Conservation (phyloP, 2,888 invertebrate species). For the Oscheius sp. region DNA sequence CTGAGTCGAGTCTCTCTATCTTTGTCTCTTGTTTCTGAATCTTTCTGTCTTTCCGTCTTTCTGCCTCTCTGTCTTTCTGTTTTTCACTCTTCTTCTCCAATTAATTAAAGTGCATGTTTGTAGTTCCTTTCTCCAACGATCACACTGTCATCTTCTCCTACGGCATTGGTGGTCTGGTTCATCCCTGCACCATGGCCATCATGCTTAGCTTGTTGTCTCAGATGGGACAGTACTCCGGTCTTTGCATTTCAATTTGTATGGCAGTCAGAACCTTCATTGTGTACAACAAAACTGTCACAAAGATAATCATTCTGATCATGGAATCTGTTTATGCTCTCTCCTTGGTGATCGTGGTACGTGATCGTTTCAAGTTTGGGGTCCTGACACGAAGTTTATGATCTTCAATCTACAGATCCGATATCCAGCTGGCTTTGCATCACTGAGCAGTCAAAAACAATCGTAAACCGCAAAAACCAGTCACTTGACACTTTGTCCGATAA, state of each 20-base stretch:
- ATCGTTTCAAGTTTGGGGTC: too few relatives aligned
- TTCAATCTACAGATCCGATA: not conserved
- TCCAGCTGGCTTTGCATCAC: too few relatives aligned
- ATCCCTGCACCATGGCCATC: not conserved
- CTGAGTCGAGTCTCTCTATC: not conserved
- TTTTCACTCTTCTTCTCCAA: not conserved
- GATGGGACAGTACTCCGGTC: not conserved
- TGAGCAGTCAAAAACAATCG: too few relatives aligned
- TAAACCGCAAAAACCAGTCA: too few relatives aligned
- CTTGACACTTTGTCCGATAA: too few relatives aligned
- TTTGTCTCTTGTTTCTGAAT: too few relatives aligned
- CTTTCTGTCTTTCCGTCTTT: not conserved
- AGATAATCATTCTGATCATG: not conserved
- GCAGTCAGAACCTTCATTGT: not conserved
- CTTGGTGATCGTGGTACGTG: not conserved
- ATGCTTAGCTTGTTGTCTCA: not conserved
- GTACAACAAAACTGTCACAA: conserved; percentile 4
- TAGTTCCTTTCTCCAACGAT: not conserved
- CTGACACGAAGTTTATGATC: too few relatives aligned
- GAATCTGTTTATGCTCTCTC: not conserved
- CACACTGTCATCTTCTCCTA: conserved; percentile 12
- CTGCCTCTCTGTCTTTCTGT: not conserved
- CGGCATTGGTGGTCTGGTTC: not conserved
- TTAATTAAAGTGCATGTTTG: too few relatives aligned
- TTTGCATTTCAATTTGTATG: conserved; percentile 14